phyloP scores from a whole-genome alignment of 2,797 vertebrate species.

The Bovichtus diacanthus region DNA sequence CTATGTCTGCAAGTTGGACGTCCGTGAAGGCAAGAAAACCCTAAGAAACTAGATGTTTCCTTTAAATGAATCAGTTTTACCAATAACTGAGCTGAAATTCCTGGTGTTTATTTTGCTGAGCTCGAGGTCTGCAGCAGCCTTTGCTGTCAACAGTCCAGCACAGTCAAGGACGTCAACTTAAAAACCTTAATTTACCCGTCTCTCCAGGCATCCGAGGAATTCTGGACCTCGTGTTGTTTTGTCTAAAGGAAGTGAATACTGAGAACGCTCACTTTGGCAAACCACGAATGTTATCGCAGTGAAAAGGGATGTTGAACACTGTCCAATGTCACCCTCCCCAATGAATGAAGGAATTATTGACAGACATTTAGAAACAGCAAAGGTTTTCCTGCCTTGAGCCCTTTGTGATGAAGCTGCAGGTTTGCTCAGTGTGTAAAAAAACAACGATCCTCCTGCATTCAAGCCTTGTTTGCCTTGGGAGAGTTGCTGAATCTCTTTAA shows the following conservation, averaged over 20 bases:
- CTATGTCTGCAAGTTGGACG: neutral
- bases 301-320: neutral
- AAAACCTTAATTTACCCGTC: conserved; percentile 12
- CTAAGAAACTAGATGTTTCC: neutral
- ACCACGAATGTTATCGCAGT: conserved; percentile 39
- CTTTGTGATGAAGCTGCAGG: neutral
- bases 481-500: conserved; percentile 18
- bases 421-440: neutral
- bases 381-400: neutral
- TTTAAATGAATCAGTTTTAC: neutral
- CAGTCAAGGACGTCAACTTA: conserved; percentile 38
- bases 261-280: conserved; percentile 12
- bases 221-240: conserved; percentile 65
- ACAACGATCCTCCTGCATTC: neutral
- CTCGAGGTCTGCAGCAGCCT: conserved; percentile 8
- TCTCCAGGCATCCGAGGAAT: conserved; percentile 59
- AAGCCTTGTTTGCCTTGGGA: neutral
- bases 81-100: neutral
- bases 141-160: conserved; percentile 3
- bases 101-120: neutral
- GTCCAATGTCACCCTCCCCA: neutral
- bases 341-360: neutral
- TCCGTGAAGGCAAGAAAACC: neutral
- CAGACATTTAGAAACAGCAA: conserved; percentile 10
- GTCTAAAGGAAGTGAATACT: conserved; percentile 57